A percentile compares a stretch with the other conserved stretches of the same genome.
These are phyloP conservation scores for Leucoraja ocellata DNA, from an alignment of 2,797 vertebrate species.

Conservation along the genomic window DNA sequence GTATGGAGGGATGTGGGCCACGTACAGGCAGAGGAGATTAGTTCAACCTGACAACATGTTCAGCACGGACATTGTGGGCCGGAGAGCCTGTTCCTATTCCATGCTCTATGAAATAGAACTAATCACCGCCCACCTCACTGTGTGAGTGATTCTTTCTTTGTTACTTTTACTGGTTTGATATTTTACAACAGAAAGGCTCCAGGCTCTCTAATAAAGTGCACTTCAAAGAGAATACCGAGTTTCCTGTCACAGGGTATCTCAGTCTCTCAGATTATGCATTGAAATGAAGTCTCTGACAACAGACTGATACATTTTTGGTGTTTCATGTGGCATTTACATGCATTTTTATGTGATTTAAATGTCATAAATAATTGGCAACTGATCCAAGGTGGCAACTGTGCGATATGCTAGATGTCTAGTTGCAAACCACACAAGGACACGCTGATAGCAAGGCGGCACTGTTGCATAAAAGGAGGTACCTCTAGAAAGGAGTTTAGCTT, in stretches of 20 bases:
- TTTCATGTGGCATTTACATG: not conserved
- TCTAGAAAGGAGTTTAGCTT: too few species aligned
- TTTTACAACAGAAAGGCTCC: not conserved
- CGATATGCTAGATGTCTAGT: not conserved
- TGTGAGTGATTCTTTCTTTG: not conserved
- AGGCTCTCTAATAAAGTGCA: not conserved
- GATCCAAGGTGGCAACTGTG: not conserved
- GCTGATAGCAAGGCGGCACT: not conserved
- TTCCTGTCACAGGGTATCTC: not conserved
- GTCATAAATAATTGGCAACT: constrained; percentile 13
- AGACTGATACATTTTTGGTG: not conserved
- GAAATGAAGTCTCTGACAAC: not conserved
- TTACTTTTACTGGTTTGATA: not conserved
- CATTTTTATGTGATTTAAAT: constrained; percentile 10
- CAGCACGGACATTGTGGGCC: too few species aligned
- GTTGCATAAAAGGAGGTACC: not conserved
- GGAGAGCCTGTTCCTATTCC: too few species aligned
- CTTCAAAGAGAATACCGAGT: not conserved
- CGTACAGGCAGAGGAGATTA: too few species aligned
- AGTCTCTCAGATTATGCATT: not conserved
- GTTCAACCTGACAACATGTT: too few species aligned
- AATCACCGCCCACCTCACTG: not conserved
- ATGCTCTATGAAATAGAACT: not conserved
- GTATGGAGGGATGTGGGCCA: too few species aligned
- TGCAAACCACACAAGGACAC: not conserved